These are phyloP conservation scores for Panurus biarmicus DNA, from an alignment of 2,113 vertebrate genomes.

Conservation along the genomic window DNA sequence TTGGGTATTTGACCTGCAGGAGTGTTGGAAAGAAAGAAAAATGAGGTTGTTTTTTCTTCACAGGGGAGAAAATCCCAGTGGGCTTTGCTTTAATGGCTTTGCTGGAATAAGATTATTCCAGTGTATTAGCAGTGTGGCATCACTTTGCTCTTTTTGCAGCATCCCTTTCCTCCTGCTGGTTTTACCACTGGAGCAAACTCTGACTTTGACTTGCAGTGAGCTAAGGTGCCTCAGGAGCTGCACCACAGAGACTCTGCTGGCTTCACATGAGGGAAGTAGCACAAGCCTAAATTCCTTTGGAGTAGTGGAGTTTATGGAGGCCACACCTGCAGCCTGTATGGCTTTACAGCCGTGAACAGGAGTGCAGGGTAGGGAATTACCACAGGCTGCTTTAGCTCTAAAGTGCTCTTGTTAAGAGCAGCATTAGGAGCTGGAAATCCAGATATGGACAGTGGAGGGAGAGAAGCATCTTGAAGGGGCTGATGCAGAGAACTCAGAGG, in stretches of 20 bases:
- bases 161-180: not conserved
- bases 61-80: not conserved
- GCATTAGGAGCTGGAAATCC: not conserved
- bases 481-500: not conserved
- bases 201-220: not conserved
- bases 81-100: not conserved
- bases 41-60: not conserved
- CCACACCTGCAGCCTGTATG: not conserved
- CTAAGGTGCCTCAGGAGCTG: not conserved
- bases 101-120: not conserved
- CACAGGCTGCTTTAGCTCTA: not conserved
- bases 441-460: not conserved
- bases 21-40: not conserved
- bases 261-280: not conserved
- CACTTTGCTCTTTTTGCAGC: not conserved
- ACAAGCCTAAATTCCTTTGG: not conserved
- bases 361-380: not conserved
- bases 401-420: not conserved
- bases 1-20: not conserved
- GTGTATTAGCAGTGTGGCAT: not conserved
- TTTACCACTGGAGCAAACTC: not conserved
- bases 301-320: not conserved
- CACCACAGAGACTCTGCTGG: not conserved
- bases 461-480: not conserved
- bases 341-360: not conserved